A percentile compares a stretch with the other conserved stretches of the same genome.
Evolutionary conservation across 2,888 invertebrate species (phyloP).

Genomic region (Mechanitis mazaeus): DNA sequence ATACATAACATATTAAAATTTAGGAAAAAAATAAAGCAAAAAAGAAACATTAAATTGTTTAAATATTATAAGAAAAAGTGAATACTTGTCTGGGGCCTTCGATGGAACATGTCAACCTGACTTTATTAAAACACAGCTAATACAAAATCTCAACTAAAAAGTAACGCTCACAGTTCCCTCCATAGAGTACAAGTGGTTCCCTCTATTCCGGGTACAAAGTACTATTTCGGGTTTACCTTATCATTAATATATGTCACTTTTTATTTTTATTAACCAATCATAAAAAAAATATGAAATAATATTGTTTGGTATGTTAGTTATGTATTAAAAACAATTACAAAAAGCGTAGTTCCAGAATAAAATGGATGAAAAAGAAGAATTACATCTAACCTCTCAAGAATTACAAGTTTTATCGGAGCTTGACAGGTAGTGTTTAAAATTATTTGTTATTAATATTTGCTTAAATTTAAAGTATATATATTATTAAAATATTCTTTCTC

Average conservation of each 20-base stretch:
- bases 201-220: background rate
- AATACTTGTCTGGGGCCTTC: too few species aligned
- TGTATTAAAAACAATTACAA: background rate
- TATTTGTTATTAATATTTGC: conserved; percentile 15
- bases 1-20: too few species aligned
- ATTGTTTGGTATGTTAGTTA: background rate
- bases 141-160: background rate
- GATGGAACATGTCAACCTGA: too few species aligned
- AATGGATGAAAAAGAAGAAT: conserved; percentile 80
- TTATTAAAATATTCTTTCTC: background rate
- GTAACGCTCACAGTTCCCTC: background rate
- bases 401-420: conserved; percentile 90
- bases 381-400: conserved; percentile 87
- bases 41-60: too few species aligned
- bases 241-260: background rate
- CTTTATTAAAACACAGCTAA: background rate
- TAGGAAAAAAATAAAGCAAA: too few species aligned
- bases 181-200: too few species aligned
- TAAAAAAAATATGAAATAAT: conserved; percentile 2
- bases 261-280: background rate
- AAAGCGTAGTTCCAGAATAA: conserved; percentile 10
- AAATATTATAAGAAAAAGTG: too few species aligned
- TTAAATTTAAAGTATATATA: background rate
- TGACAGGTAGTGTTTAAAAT: conserved; percentile 81
- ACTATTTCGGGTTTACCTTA: background rate